Percentiles rank a stretch among this genome's conserved stretches.
Conservation (phyloP, 2,113 vertebrate species). For the Podiceps cristatus region DNA sequence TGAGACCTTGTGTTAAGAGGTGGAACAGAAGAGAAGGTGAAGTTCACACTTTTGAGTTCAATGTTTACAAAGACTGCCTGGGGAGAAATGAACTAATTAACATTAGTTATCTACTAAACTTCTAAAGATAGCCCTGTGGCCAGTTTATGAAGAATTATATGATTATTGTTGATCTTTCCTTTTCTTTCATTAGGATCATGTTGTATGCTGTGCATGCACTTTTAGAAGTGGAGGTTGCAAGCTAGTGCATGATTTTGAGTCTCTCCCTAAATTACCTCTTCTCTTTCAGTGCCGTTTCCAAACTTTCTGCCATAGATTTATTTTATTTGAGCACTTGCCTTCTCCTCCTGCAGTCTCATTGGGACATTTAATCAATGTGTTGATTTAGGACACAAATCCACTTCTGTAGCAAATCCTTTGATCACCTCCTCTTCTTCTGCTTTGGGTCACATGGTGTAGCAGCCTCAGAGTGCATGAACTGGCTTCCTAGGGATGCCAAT, state of each 20-base stretch:
- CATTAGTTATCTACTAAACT: background rate
- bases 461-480: background rate
- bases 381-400: background rate
- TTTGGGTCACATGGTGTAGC: background rate
- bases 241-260: background rate
- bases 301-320: background rate
- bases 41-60: background rate
- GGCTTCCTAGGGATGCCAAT: background rate
- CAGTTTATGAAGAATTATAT: background rate
- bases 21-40: background rate
- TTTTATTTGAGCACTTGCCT: background rate
- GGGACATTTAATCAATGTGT: background rate
- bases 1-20: background rate
- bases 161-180: background rate
- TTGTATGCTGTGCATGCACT: background rate
- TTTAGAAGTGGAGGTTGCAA: background rate
- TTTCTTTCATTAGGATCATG: background rate
- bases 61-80: constrained; percentile 17
- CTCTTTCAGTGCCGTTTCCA: background rate
- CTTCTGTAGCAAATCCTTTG: background rate
- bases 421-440: background rate
- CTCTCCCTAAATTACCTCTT: background rate
- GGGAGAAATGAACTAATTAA: background rate
- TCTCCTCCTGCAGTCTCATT: background rate
- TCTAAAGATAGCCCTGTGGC: background rate